A percentile compares a stretch with the other conserved stretches of the same genome.
These are phyloP conservation scores for Eilema caniola DNA, from an alignment of 2,888 invertebrate species.

Conservation along the genomic window DNA sequence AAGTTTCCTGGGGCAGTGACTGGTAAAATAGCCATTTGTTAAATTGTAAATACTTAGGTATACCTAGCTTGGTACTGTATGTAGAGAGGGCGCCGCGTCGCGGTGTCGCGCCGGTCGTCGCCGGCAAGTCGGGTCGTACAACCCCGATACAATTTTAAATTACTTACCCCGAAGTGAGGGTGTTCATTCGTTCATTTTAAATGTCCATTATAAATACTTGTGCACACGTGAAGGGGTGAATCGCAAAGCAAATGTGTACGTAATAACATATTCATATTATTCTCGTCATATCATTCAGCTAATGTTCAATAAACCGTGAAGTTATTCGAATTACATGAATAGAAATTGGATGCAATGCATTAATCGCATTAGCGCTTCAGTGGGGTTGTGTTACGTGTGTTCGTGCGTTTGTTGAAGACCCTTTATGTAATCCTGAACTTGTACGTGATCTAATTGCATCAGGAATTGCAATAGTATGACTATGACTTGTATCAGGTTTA, in stretches of 20 bases:
- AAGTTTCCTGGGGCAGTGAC: constrained; percentile 42
- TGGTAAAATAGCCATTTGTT: constrained; percentile 16
- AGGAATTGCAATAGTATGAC: constrained; percentile 19
- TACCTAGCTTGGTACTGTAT: constrained; percentile 14
- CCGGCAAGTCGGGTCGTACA: constrained; percentile 61
- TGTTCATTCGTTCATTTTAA: constrained; percentile 65
- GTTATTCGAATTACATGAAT: constrained; percentile 77
- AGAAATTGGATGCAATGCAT: constrained; percentile 71
- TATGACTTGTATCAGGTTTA: neutral
- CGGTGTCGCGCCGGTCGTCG: constrained; percentile 58
- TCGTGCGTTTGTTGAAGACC: constrained; percentile 54
- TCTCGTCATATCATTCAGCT: constrained; percentile 67
- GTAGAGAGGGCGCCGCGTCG: constrained; percentile 42
- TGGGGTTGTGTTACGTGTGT: constrained; percentile 55
- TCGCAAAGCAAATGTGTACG: constrained; percentile 51
- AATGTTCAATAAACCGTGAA: constrained; percentile 75
- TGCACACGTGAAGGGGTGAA: constrained; percentile 58
- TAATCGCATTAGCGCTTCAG: constrained; percentile 71
- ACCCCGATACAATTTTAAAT: constrained; percentile 78
- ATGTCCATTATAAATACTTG: constrained; percentile 64
- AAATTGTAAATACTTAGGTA: constrained; percentile 3
- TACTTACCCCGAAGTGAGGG: constrained; percentile 72
- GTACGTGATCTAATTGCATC: constrained; percentile 46
- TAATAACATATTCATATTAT: constrained; percentile 71
- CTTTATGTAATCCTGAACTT: constrained; percentile 49